Conservation (phyloP, 1,140 invertebrate species). For the Lanistes nyassanus region DNA sequence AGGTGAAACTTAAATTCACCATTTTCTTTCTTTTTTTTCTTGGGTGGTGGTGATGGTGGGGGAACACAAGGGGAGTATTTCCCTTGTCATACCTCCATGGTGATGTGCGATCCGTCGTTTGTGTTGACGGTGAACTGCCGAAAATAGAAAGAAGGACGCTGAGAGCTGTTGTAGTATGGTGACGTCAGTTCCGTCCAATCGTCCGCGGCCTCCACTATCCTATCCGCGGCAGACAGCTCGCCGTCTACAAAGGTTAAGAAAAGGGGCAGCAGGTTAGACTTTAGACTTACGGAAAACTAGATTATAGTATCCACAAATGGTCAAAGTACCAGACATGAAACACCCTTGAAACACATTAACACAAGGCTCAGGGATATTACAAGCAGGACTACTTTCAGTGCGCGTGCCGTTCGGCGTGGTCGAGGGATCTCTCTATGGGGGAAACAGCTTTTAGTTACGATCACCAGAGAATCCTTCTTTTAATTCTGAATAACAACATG, state of each 20-base stretch:
- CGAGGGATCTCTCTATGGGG: too few species aligned
- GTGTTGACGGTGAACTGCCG: slow-evolving; percentile 11
- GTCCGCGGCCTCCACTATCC: not conserved
- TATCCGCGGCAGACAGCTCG: not conserved
- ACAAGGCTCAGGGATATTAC: too few species aligned
- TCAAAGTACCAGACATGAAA: not conserved
- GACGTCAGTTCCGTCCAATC: slow-evolving; percentile 8
- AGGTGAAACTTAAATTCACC: too few species aligned
- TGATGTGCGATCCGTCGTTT: slow-evolving; percentile 2
- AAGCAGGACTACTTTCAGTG: too few species aligned
- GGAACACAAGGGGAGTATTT: not conserved
- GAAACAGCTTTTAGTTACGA: too few species aligned
- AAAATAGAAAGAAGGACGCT: not conserved
- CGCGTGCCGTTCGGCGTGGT: too few species aligned
- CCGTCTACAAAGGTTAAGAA: not conserved
- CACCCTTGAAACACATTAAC: not conserved
- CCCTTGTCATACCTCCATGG: not conserved
- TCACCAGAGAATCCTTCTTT: too few species aligned
- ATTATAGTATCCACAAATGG: too few species aligned
- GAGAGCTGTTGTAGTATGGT: not conserved
- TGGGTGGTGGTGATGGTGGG: too few species aligned
- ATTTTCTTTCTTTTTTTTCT: too few species aligned
- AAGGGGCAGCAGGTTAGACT: not conserved
- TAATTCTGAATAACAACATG: too few species aligned
- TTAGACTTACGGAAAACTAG: too few species aligned